Evolutionary conservation across 2,113 vertebrate species (phyloP).

Genomic region (Eudyptes chrysolophus): DNA sequence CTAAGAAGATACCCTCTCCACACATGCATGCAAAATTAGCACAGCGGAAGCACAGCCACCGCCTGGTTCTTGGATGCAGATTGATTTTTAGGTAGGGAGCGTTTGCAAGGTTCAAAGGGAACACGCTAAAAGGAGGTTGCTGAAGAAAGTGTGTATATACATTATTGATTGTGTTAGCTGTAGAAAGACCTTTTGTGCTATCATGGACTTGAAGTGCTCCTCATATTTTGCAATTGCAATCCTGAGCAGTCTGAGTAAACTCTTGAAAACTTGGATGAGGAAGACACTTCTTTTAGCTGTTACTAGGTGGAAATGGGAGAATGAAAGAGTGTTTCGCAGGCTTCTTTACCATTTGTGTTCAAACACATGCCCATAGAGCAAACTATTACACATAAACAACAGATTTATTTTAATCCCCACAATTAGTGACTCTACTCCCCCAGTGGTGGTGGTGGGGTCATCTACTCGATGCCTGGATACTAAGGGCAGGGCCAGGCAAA

Average conservation of each 20-base stretch:
- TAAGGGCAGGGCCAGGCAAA: background rate
- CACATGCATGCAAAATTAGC: background rate
- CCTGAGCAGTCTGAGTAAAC: conserved; percentile 40
- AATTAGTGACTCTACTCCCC: background rate
- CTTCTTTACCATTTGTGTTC: background rate
- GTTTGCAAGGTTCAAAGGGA: conserved; percentile 24
- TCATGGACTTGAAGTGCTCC: conserved; percentile 14
- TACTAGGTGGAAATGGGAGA: background rate
- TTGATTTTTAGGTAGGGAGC: conserved; percentile 45
- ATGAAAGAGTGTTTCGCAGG: background rate
- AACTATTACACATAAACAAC: background rate
- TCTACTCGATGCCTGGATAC: background rate
- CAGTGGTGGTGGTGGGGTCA: background rate
- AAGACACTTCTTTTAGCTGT: background rate
- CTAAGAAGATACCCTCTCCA: background rate
- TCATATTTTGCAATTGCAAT: conserved; percentile 6
- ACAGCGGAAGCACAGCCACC: background rate
- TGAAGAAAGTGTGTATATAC: background rate
- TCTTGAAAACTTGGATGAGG: conserved; percentile 15
- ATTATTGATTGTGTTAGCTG: conserved; percentile 44
- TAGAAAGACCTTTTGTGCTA: conserved; percentile 30
- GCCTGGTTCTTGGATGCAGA: background rate
- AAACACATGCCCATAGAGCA: background rate
- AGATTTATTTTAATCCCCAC: background rate
- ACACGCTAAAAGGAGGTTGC: background rate